Evolutionary conservation across 2,888 invertebrate species (phyloP).

Genomic region (Stomorhina lunata): DNA sequence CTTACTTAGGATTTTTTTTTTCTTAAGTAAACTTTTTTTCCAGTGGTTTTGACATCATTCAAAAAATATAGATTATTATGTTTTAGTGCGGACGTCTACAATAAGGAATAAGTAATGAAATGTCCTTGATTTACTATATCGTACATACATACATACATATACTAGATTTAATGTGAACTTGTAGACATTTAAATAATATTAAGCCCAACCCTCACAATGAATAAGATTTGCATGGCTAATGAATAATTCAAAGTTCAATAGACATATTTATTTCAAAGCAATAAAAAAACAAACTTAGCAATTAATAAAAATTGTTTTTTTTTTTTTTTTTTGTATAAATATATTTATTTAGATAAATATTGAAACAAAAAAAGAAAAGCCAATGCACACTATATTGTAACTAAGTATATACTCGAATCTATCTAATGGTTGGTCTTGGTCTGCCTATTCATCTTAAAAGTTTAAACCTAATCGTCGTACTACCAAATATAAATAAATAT

Average conservation of each 20-base stretch:
- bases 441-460: too few species aligned
- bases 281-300: not conserved
- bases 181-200: constrained; percentile 5
- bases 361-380: constrained; percentile 25
- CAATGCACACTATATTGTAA: constrained; percentile 33
- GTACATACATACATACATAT: not conserved
- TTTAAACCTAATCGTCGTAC: too few species aligned
- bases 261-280: not conserved
- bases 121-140: constrained; percentile 47
- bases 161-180: not conserved
- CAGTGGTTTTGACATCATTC: too few species aligned
- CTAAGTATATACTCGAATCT: too few species aligned
- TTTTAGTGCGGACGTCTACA: too few species aligned
- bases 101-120: constrained; percentile 33
- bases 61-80: too few species aligned
- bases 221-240: not conserved
- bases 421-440: too few species aligned
- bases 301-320: not conserved
- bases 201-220: not conserved
- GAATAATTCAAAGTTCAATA: constrained; percentile 5
- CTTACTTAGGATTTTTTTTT: too few species aligned
- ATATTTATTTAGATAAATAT: not conserved
- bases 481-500: too few species aligned
- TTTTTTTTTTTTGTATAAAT: too few species aligned
- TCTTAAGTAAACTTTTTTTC: too few species aligned